Evolutionary conservation across 2,797 vertebrate genomes (phyloP).

Genomic region (Neostethus bicornis): DNA sequence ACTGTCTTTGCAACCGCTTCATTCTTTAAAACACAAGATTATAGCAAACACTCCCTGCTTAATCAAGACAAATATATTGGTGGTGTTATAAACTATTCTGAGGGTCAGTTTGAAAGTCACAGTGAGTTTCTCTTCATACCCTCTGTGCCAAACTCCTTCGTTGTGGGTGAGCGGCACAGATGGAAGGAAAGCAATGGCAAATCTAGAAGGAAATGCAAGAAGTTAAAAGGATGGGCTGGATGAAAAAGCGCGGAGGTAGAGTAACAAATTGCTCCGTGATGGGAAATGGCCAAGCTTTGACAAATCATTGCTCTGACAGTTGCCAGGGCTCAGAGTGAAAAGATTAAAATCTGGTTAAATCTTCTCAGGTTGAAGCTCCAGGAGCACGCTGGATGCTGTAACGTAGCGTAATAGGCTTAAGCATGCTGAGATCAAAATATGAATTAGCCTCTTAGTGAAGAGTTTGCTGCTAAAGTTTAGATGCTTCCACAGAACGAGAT

Average conservation of each 20-base stretch:
- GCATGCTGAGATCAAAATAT: conserved; percentile 20
- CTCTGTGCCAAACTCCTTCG: conserved; percentile 16
- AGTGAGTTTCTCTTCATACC: conserved; percentile 42
- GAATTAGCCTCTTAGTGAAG: conserved; percentile 17
- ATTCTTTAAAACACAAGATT: conserved; percentile 1
- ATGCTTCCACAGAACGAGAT: conserved; percentile 27
- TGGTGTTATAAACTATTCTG: conserved; percentile 66
- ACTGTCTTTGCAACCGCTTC: conserved; percentile 1
- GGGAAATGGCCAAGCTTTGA: conserved; percentile 43
- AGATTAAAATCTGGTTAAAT: conserved; percentile 44
- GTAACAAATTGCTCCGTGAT: conserved; percentile 48
- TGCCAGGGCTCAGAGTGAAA: conserved; percentile 32
- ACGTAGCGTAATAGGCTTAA: conserved; percentile 38
- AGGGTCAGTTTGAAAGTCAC: conserved; percentile 62
- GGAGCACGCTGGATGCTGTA: conserved; percentile 41
- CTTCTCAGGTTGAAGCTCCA: conserved; percentile 38
- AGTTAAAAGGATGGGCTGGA: conserved; percentile 45
- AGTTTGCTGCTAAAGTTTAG: conserved; percentile 17
- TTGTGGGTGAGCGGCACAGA: conserved; percentile 22
- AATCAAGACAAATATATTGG: conserved; percentile 50
- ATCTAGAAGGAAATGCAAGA: conserved; percentile 32
- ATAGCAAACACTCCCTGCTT: conserved; percentile 42
- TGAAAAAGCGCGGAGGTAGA: conserved; percentile 48
- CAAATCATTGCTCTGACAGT: conserved; percentile 28
- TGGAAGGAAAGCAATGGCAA: conserved; percentile 16